Percentiles rank a stretch among this genome's conserved stretches.
Evolutionary conservation across 2,113 vertebrate genomes (phyloP).

Genomic region (Trichechus manatus): DNA sequence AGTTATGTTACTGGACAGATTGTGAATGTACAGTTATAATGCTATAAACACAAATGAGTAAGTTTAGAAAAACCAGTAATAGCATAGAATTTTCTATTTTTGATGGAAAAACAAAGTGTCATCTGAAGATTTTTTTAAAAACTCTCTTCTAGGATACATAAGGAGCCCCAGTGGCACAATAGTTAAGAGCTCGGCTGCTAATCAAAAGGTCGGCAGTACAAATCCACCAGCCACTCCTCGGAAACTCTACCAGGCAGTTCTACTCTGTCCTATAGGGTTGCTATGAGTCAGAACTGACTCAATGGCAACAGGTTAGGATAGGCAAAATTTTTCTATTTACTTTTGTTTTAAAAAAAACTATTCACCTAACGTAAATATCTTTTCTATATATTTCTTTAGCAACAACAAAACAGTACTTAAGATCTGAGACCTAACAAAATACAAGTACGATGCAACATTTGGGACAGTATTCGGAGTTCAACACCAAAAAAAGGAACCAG

Average conservation of each 20-base stretch:
- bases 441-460: not conserved
- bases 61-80: not conserved
- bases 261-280: too few relatives aligned
- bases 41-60: not conserved
- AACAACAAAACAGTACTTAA: conserved; percentile 24
- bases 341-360: conserved; percentile 23
- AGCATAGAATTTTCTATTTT: conserved; percentile 36
- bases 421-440: conserved; percentile 27
- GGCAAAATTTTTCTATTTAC: not conserved
- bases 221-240: too few relatives aligned
- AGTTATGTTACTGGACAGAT: not conserved
- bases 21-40: not conserved
- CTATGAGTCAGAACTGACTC: too few relatives aligned
- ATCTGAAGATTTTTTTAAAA: not conserved
- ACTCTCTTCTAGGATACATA: not conserved
- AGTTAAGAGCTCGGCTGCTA: too few relatives aligned
- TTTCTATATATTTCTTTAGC: conserved; percentile 37
- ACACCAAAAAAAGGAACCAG: not conserved
- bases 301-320: too few relatives aligned
- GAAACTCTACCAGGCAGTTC: too few relatives aligned
- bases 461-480: not conserved
- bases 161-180: not conserved
- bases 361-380: not conserved
- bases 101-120: not conserved
- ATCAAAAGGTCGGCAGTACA: too few relatives aligned